Evolutionary conservation across 2,113 vertebrate genomes (phyloP).

Genomic region (Antechinus flavipes): DNA sequence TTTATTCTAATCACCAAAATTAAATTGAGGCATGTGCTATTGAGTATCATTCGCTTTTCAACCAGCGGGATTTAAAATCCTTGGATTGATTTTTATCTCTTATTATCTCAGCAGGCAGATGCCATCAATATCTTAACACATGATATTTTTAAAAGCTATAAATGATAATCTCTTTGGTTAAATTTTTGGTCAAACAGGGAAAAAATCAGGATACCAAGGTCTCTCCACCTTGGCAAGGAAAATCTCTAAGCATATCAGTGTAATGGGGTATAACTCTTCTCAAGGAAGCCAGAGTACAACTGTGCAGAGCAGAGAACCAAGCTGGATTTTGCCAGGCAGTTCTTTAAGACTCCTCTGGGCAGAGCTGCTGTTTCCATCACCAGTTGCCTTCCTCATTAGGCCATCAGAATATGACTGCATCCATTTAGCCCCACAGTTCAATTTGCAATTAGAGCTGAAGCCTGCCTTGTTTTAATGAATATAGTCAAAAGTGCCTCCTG

Average conservation of each 20-base stretch:
- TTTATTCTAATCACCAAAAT: not conserved
- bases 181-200: not conserved
- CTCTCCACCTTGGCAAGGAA: not conserved
- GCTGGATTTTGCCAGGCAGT: not conserved
- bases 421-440: not conserved
- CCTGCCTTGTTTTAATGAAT: not conserved
- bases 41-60: not conserved
- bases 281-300: not conserved
- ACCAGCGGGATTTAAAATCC: not conserved
- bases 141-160: not conserved
- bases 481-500: not conserved
- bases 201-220: not conserved
- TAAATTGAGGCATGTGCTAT: not conserved
- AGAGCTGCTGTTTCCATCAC: not conserved
- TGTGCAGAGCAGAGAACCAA: not conserved
- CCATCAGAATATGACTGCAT: not conserved
- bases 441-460: not conserved
- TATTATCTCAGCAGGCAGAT: not conserved
- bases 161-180: not conserved
- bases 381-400: not conserved
- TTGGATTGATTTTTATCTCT: not conserved
- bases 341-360: not conserved
- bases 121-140: not conserved
- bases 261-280: not conserved
- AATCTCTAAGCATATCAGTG: not conserved